phyloP scores from a whole-genome alignment of 2,113 vertebrate genomes.

The Nymphicus hollandicus region DNA sequence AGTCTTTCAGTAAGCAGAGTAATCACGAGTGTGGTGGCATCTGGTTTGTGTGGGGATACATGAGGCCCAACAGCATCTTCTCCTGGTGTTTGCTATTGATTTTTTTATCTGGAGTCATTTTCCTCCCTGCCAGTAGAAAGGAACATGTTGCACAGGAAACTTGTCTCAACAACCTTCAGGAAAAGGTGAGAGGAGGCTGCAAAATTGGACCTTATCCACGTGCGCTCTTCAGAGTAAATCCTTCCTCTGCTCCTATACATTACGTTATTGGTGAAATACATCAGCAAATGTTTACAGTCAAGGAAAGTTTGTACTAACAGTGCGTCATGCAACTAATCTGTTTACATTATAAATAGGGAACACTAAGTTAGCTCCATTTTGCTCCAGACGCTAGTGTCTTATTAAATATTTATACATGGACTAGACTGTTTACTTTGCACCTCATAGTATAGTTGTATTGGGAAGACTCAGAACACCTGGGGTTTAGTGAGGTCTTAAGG shows the following conservation, averaged over 20 bases:
- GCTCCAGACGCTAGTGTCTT: conserved; percentile 55
- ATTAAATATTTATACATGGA: conserved; percentile 78
- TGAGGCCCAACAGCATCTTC: background rate
- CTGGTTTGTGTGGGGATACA: background rate
- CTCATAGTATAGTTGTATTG: conserved; percentile 52
- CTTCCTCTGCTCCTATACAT: conserved; percentile 55
- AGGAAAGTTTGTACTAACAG: conserved; percentile 71
- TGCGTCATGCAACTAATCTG: conserved; percentile 67
- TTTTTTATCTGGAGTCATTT: background rate
- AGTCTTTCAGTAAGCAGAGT: background rate
- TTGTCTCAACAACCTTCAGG: background rate
- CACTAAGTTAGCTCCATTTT: conserved; percentile 39
- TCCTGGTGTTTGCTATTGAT: background rate
- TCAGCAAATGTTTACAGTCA: conserved; percentile 69
- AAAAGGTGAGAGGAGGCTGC: background rate
- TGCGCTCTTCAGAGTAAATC: background rate
- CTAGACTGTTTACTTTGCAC: conserved; percentile 70
- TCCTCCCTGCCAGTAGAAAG: background rate
- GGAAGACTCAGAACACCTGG: conserved; percentile 70
- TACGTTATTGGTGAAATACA: conserved; percentile 34
- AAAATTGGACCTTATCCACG: background rate
- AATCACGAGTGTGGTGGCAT: background rate
- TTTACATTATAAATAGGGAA: conserved; percentile 59
- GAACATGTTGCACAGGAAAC: background rate
- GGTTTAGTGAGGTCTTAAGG: background rate